Percentiles rank a stretch among this genome's conserved stretches.
These are phyloP conservation scores for Alsophila aescularia DNA, from an alignment of 2,888 invertebrate genomes.

Conservation along the genomic window DNA sequence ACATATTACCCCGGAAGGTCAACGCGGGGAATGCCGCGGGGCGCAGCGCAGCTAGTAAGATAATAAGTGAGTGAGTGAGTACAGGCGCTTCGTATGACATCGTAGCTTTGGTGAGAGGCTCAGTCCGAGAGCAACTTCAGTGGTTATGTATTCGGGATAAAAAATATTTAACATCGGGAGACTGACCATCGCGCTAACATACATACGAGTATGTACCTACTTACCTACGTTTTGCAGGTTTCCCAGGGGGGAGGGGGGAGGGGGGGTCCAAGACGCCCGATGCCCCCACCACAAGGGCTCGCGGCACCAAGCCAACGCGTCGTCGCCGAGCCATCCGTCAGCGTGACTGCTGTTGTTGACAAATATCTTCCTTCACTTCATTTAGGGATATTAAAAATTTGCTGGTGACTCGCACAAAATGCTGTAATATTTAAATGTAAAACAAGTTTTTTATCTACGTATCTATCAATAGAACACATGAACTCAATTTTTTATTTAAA, in stretches of 20 bases:
- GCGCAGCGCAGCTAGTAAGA: no score
- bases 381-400: conserved; percentile 59
- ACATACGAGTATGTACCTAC: no score
- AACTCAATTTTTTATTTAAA: no score
- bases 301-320: conserved; percentile 34
- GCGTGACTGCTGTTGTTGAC: conserved; percentile 67
- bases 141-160: not conserved
- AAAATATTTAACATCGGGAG: conserved; percentile 9
- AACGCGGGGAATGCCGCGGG: no score
- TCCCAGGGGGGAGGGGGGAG: conserved; percentile 28
- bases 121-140: no score
- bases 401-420: conserved; percentile 29
- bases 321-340: conserved; percentile 66
- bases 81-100: no score
- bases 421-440: not conserved
- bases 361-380: conserved; percentile 63
- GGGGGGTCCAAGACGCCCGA: conserved; percentile 35
- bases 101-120: no score
- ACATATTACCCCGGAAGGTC: no score
- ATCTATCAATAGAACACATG: no score
- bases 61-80: no score
- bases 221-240: conserved; percentile 34
- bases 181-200: conserved; percentile 29
- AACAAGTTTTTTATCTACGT: no score
- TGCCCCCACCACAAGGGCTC: conserved; percentile 6